Conservation (phyloP, 2,888 invertebrate genomes). For the Copidosoma aretas region DNA sequence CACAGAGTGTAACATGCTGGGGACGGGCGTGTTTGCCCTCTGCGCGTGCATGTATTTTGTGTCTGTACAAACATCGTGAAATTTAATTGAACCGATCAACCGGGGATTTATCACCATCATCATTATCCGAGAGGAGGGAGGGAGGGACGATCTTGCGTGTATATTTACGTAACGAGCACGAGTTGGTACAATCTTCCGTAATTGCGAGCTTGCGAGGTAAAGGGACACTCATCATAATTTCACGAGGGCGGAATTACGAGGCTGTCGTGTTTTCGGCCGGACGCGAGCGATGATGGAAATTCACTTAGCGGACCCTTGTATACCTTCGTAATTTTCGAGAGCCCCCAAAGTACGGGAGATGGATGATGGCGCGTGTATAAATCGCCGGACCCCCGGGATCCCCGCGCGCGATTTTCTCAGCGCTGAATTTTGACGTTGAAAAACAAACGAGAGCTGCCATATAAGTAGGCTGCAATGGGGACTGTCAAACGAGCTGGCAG, state of each 20-base stretch:
- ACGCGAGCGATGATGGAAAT: background rate
- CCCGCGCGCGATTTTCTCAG: background rate
- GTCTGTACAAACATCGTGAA: no score
- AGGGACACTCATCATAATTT: background rate
- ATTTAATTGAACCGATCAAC: background rate
- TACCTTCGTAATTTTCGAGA: background rate
- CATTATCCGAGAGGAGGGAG: no score
- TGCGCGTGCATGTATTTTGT: no score
- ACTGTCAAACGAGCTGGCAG: slow-evolving; percentile 20
- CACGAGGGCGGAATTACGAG: background rate
- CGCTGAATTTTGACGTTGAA: background rate
- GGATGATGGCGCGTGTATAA: background rate
- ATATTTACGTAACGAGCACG: background rate
- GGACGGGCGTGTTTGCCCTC: no score
- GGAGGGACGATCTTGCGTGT: no score
- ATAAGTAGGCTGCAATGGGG: background rate
- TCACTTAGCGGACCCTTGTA: background rate
- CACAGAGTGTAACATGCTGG: no score
- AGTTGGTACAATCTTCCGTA: background rate
- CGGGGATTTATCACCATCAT: background rate
- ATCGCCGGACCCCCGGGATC: background rate
- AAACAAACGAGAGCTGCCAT: background rate
- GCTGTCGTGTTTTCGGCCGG: background rate
- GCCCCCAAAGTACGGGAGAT: background rate
- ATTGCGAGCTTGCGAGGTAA: background rate